Evolutionary conservation across 2,888 invertebrate genomes (phyloP).

Genomic region (Creontiades dilutus): DNA sequence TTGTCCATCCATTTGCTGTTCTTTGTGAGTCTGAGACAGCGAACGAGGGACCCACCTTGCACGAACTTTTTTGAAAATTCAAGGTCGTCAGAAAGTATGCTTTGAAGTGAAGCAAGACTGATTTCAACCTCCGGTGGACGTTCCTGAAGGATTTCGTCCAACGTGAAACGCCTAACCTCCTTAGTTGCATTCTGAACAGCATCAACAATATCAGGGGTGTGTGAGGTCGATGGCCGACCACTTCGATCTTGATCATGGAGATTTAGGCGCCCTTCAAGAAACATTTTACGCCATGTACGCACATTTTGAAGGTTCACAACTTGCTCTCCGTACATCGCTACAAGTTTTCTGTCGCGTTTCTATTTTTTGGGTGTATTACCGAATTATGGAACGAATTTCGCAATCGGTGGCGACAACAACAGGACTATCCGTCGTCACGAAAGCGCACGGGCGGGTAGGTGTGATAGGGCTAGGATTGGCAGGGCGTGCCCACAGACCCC

Average conservation of each 20-base stretch:
- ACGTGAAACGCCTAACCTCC: neutral
- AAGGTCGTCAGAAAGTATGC: too few relatives aligned
- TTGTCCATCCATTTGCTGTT: neutral
- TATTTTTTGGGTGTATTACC: neutral
- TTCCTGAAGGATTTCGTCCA: neutral
- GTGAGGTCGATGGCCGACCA: neutral
- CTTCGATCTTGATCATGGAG: neutral
- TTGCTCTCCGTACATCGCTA: neutral
- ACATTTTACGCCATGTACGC: neutral
- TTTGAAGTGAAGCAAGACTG: neutral
- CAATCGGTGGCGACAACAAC: neutral
- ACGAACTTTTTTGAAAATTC: neutral
- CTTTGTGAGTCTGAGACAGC: slow-evolving; percentile 6
- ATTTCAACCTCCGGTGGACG: neutral
- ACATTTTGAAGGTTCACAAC: neutral
- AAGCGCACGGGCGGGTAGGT: neutral
- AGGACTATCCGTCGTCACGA: neutral
- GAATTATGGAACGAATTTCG: neutral
- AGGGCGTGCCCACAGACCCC: too few relatives aligned
- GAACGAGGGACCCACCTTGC: slow-evolving; percentile 25
- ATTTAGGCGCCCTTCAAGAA: slow-evolving; percentile 1
- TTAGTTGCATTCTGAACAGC: neutral
- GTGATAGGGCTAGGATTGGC: too few relatives aligned
- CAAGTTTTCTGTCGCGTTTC: neutral
- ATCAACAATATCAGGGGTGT: neutral